These are phyloP conservation scores for Helleia helle DNA, from an alignment of 2,888 invertebrate species.

Conservation along the genomic window DNA sequence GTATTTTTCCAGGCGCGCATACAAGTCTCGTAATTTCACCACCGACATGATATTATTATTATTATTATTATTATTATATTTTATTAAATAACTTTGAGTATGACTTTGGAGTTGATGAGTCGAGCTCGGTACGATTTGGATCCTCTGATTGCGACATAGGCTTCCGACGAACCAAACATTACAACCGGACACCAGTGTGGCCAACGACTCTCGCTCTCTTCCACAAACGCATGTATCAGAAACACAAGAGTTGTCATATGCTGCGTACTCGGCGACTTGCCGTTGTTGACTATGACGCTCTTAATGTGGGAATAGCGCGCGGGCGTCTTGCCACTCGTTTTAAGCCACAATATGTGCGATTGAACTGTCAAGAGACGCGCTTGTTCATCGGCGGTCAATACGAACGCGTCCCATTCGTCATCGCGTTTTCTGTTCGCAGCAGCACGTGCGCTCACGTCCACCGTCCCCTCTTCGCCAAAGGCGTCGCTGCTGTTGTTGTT, in stretches of 20 bases:
- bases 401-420: conserved; percentile 6
- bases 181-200: conserved; percentile 5
- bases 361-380: conserved; percentile 7
- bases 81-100: too few relatives aligned
- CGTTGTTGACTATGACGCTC: too few relatives aligned
- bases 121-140: conserved; percentile 6
- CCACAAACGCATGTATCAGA: conserved; percentile 4
- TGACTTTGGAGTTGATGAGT: not conserved
- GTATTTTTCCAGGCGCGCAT: too few relatives aligned
- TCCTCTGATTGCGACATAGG: not conserved
- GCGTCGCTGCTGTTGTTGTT: too few relatives aligned
- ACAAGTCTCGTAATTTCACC: too few relatives aligned
- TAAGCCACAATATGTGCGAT: conserved; percentile 9
- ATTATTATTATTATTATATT: too few relatives aligned
- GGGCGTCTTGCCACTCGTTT: conserved; percentile 6
- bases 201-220: conserved; percentile 7
- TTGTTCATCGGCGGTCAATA: conserved; percentile 5
- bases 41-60: too few relatives aligned
- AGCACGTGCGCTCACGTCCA: too few relatives aligned
- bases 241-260: conserved; percentile 5
- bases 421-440: too few relatives aligned
- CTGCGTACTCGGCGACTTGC: not conserved
- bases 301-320: conserved; percentile 6
- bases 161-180: conserved; percentile 1
- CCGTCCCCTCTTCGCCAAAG: too few relatives aligned